phyloP scores from a whole-genome alignment of 2,797 vertebrate genomes.

The Onychomys leucogaster region DNA sequence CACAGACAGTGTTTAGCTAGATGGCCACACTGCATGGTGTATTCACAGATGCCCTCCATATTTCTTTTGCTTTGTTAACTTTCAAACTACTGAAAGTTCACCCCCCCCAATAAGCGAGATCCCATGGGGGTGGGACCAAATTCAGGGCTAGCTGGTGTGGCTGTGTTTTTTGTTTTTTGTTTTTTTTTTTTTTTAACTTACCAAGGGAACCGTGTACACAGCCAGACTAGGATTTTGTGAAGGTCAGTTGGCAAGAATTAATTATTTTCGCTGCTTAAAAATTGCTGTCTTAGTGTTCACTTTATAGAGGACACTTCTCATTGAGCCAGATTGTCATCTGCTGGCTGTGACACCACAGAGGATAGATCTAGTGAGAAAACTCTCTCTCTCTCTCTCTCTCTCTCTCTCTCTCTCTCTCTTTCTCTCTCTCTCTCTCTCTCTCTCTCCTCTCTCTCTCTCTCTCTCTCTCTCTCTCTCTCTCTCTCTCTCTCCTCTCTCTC shows the following conservation, averaged over 20 bases:
- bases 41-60: neutral
- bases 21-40: neutral
- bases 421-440: no score
- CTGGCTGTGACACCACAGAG: neutral
- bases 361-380: neutral
- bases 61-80: conserved; percentile 8
- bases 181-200: conserved; percentile 15
- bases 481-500: no score
- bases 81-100: neutral
- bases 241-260: neutral
- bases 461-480: no score
- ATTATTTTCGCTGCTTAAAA: neutral
- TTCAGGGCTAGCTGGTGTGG: fast-evolving
- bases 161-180: neutral
- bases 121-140: neutral
- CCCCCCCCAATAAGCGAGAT: neutral
- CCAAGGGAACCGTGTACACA: neutral
- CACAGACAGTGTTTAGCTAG: neutral
- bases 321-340: neutral
- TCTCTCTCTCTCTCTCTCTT: no score
- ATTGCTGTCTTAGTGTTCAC: neutral
- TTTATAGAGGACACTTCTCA: neutral
- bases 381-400: no score
- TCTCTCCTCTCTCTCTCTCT: no score
- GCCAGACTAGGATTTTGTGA: conserved; percentile 1